A percentile compares a stretch with the other conserved stretches of the same genome.
phyloP scores from a whole-genome alignment of 2,797 vertebrate species.

The Periparus ater region DNA sequence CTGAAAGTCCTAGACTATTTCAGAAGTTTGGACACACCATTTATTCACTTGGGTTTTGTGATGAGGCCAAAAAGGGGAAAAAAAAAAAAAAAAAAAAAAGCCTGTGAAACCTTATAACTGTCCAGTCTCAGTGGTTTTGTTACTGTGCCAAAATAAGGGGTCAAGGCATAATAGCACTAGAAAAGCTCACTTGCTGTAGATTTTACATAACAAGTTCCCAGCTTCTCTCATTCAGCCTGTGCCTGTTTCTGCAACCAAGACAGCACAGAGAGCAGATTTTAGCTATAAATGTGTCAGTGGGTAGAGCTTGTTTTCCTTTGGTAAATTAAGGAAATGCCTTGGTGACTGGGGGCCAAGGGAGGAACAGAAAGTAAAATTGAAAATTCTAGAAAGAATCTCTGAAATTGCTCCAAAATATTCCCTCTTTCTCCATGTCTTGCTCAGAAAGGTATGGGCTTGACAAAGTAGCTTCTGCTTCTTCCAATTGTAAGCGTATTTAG shows the following conservation, averaged over 20 bases:
- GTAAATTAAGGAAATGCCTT: background rate
- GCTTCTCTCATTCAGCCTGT: conserved; percentile 41
- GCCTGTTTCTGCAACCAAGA: conserved; percentile 17
- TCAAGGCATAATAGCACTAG: conserved; percentile 52
- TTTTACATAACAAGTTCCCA: conserved; percentile 65
- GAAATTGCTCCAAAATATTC: background rate
- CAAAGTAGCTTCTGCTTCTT: background rate
- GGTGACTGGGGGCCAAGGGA: background rate
- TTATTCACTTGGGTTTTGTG: conserved; percentile 57
- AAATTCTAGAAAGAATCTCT: background rate
- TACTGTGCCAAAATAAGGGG: conserved; percentile 33
- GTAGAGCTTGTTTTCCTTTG: background rate
- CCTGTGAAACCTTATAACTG: conserved; percentile 65
- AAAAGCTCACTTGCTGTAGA: conserved; percentile 59
- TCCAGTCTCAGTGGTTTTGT: conserved; percentile 51
- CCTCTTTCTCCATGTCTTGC: background rate
- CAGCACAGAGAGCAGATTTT: conserved; percentile 31
- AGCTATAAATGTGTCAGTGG: background rate
- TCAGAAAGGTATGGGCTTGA: background rate
- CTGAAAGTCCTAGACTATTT: conserved; percentile 39
- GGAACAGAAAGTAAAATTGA: background rate
- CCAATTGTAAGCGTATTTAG: background rate
- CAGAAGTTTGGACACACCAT: conserved; percentile 51
- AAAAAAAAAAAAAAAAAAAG: background rate
- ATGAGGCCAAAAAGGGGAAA: conserved; percentile 14